phyloP scores from a whole-genome alignment of 2,797 vertebrate species.

The Aeoliscus strigatus region DNA sequence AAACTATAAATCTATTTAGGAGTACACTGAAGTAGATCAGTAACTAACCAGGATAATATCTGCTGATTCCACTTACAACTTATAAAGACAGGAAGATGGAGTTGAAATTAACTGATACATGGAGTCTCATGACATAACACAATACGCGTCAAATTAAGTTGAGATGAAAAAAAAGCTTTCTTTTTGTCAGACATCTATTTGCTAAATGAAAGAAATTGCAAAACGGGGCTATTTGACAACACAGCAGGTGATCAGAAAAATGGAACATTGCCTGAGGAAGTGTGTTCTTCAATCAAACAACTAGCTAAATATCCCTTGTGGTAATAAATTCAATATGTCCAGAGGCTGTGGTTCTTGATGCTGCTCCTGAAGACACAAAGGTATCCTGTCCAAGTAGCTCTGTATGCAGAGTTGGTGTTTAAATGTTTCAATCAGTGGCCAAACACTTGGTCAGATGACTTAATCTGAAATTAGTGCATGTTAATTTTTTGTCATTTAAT shows the following conservation, averaged over 20 bases:
- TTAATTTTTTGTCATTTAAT: too few relatives aligned
- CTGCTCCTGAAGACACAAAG: constrained; percentile 9
- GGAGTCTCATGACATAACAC: constrained; percentile 15
- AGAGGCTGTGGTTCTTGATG: constrained; percentile 30
- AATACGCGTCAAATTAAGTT: constrained; percentile 11
- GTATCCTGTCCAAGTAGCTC: constrained; percentile 1
- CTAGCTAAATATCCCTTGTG: constrained; percentile 32
- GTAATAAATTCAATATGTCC: constrained; percentile 29
- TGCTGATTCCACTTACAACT: too few relatives aligned
- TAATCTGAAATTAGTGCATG: too few relatives aligned
- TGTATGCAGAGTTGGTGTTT: constrained; percentile 1
- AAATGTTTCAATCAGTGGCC: constrained; percentile 18
- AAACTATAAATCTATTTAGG: too few relatives aligned
- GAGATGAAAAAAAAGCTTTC: constrained; percentile 10
- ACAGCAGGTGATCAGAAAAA: constrained; percentile 51
- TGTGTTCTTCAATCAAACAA: constrained; percentile 56
- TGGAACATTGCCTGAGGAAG: constrained; percentile 33
- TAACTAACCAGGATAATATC: too few relatives aligned
- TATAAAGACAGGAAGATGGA: too few relatives aligned
- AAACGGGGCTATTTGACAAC: constrained; percentile 52
- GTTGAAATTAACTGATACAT: too few relatives aligned
- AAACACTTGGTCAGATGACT: neutral
- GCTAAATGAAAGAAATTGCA: constrained; percentile 19
- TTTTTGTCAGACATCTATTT: constrained; percentile 12
- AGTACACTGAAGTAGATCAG: too few relatives aligned